Conservation (phyloP, 2,113 vertebrate species). For the Oryzias curvinotus region DNA sequence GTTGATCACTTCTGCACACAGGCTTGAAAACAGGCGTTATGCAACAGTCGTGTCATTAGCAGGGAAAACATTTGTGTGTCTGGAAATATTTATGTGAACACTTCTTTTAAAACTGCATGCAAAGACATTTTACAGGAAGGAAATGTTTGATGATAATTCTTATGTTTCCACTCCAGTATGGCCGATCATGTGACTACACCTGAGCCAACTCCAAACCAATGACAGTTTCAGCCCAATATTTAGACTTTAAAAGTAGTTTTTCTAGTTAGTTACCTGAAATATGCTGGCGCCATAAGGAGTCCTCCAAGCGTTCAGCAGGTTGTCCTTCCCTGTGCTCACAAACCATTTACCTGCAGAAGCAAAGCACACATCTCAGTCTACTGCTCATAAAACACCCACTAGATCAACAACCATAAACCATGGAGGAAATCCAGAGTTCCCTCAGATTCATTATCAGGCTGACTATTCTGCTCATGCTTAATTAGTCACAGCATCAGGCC, state of each 20-base stretch:
- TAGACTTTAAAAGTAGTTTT: not conserved
- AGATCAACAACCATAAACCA: slow-evolving; percentile 40
- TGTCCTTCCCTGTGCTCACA: slow-evolving; percentile 97
- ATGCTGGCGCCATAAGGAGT: slow-evolving; percentile 97
- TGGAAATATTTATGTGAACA: too few relatives aligned
- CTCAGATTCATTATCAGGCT: slow-evolving; percentile 63
- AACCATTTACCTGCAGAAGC: slow-evolving; percentile 92
- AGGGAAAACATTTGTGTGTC: too few relatives aligned
- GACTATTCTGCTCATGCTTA: slow-evolving; percentile 62
- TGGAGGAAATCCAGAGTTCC: slow-evolving; percentile 59
- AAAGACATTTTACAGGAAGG: too few relatives aligned
- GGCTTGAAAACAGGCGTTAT: too few relatives aligned
- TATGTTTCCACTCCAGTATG: too few relatives aligned
- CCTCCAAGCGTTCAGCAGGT: slow-evolving; percentile 96
- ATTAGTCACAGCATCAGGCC: slow-evolving; percentile 54
- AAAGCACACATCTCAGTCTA: slow-evolving; percentile 16
- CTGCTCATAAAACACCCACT: not conserved
- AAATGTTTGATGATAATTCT: too few relatives aligned
- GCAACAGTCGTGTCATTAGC: too few relatives aligned
- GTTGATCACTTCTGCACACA: too few relatives aligned
- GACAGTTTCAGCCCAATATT: not conserved
- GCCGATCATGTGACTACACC: too few relatives aligned
- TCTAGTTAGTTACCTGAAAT: slow-evolving; percentile 85
- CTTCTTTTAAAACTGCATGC: too few relatives aligned
- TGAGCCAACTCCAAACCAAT: too few relatives aligned